Conservation (phyloP, 2,888 invertebrate species). For the Drosophila neutralis region DNA sequence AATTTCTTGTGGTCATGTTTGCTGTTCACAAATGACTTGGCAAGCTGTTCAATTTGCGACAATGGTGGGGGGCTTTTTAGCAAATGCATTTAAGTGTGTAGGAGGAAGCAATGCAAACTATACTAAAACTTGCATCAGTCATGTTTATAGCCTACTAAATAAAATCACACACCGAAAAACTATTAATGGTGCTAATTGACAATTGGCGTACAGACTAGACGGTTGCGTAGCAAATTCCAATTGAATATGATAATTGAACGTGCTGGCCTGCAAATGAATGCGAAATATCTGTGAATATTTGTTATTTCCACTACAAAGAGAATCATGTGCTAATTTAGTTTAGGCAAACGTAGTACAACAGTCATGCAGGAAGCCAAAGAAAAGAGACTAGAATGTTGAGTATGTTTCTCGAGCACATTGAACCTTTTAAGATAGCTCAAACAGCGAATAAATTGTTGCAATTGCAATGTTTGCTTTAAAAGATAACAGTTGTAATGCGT, state of each 20-base stretch:
- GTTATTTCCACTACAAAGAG: slow-evolving; percentile 10
- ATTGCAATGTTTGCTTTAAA: neutral
- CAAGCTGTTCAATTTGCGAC: slow-evolving; percentile 17
- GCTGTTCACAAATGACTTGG: slow-evolving; percentile 24
- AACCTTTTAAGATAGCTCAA: slow-evolving; percentile 18
- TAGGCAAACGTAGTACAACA: slow-evolving; percentile 11
- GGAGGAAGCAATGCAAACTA: neutral
- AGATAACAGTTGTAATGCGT: neutral
- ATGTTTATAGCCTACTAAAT: neutral
- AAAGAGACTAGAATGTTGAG: slow-evolving; percentile 10
- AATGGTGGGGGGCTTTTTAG: neutral
- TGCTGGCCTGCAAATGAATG: slow-evolving; percentile 6
- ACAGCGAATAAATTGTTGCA: neutral
- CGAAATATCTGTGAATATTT: slow-evolving; percentile 4
- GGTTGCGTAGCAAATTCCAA: slow-evolving; percentile 3
- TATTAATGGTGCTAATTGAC: slow-evolving; percentile 25
- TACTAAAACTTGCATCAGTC: neutral
- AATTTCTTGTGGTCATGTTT: slow-evolving; percentile 24
- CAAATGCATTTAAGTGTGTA: neutral
- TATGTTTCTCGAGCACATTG: slow-evolving; percentile 40
- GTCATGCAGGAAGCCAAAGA: slow-evolving; percentile 30
- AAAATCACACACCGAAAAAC: slow-evolving; percentile 21
- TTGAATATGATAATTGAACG: slow-evolving; percentile 29
- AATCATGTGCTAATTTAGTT: slow-evolving; percentile 14
- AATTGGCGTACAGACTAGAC: neutral